Percentiles rank a stretch among this genome's conserved stretches.
Evolutionary conservation across 2,113 vertebrate species (phyloP).

Genomic region (Coregonus clupeaformis): DNA sequence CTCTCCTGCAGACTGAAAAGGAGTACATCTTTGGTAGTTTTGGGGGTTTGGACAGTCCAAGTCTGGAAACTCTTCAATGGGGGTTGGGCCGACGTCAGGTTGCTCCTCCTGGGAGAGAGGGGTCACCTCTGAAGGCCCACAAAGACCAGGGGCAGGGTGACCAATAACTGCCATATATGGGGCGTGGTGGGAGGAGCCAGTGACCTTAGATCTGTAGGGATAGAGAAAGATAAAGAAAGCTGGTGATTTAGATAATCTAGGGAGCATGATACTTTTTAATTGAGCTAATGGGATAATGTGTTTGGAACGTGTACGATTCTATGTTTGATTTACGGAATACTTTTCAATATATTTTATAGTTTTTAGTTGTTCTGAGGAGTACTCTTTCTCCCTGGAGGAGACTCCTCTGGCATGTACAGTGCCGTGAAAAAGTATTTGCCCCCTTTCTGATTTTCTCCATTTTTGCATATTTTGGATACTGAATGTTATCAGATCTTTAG

Average conservation of each 20-base stretch:
- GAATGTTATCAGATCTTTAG: too few relatives aligned
- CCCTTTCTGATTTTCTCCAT: too few relatives aligned
- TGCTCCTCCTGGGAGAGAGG: constrained; percentile 44
- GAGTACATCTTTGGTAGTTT: constrained; percentile 6
- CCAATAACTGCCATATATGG: constrained; percentile 85
- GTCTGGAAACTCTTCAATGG: neutral
- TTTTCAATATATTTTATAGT: too few relatives aligned
- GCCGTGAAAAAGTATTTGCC: too few relatives aligned
- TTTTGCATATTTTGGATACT: too few relatives aligned
- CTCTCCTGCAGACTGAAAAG: neutral
- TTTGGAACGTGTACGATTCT: too few relatives aligned
- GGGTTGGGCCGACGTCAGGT: neutral
- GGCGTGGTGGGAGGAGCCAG: constrained; percentile 51
- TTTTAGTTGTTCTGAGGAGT: too few relatives aligned
- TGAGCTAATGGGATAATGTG: too few relatives aligned
- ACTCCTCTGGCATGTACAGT: too few relatives aligned
- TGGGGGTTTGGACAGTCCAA: neutral
- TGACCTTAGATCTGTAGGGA: constrained; percentile 64
- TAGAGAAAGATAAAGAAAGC: neutral
- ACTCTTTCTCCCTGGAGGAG: too few relatives aligned
- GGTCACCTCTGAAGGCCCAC: constrained; percentile 95
- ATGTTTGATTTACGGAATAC: neutral
- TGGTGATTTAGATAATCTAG: too few relatives aligned
- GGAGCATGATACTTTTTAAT: too few relatives aligned
- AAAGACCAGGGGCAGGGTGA: constrained; percentile 84